Conservation (phyloP, 2,888 invertebrate species). For the Lithophane ornitopus region DNA sequence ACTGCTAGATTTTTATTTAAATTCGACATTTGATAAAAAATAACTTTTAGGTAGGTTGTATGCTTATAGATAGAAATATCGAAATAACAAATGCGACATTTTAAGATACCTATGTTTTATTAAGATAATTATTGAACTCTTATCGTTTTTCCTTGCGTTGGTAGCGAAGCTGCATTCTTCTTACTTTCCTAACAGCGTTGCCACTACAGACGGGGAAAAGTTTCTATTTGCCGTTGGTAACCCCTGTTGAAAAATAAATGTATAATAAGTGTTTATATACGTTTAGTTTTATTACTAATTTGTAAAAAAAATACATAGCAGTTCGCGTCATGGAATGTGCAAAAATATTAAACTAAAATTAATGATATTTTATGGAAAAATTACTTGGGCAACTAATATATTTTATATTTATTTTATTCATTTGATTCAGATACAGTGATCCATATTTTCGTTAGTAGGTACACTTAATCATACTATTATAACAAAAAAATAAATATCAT, state of each 20-base stretch:
- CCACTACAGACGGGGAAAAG: slow-evolving; percentile 15
- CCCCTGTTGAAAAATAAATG: slow-evolving; percentile 8
- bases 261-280: neutral
- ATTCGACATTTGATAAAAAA: neutral
- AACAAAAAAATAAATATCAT: too few relatives aligned
- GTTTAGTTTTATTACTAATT: neutral
- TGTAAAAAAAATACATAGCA: neutral
- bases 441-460: too few relatives aligned
- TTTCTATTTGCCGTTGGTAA: neutral
- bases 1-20: neutral
- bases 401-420: too few relatives aligned
- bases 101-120: neutral
- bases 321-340: neutral
- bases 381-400: too few relatives aligned
- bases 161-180: neutral
- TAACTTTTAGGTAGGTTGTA: neutral
- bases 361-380: neutral
- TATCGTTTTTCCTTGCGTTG: neutral
- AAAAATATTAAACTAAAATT: neutral
- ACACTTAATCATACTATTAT: too few relatives aligned
- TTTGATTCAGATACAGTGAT: too few relatives aligned
- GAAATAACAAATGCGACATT: neutral
- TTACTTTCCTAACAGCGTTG: slow-evolving; percentile 27
- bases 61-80: neutral
- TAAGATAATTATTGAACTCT: neutral